Conservation (phyloP, 1,140 invertebrate genomes). For the Drosophila obscura region DNA sequence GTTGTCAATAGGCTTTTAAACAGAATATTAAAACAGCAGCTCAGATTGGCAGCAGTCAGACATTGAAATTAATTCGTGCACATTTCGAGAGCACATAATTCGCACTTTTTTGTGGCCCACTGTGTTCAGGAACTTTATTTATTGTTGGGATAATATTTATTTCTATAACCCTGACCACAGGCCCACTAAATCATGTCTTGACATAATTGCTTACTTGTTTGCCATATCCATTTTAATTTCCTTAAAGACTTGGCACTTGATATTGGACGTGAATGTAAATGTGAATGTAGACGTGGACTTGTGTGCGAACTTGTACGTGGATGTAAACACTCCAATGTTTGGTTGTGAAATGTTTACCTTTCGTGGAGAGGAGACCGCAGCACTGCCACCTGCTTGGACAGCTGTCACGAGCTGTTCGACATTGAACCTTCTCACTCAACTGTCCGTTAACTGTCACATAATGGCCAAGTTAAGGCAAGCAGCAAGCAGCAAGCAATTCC, state of each 20-base stretch:
- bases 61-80: too few relatives aligned
- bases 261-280: too few relatives aligned
- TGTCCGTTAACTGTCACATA: constrained; percentile 44
- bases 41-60: too few relatives aligned
- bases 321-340: background rate
- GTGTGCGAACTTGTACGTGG: too few relatives aligned
- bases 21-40: too few relatives aligned
- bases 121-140: too few relatives aligned
- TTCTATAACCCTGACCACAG: background rate
- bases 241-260: constrained; percentile 1
- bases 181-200: too few relatives aligned
- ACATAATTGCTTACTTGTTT: constrained; percentile 33
- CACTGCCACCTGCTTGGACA: background rate
- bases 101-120: too few relatives aligned
- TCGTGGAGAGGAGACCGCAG: background rate
- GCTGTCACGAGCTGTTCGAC: constrained; percentile 7
- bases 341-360: constrained; percentile 1
- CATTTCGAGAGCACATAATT: too few relatives aligned
- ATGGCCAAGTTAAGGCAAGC: constrained; percentile 36
- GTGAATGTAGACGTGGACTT: too few relatives aligned
- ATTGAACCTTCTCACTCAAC: constrained; percentile 1
- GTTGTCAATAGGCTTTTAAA: too few relatives aligned
- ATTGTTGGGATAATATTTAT: too few relatives aligned
- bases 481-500: constrained; percentile 15
- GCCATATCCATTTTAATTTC: constrained; percentile 36